A percentile compares a stretch with the other conserved stretches of the same genome.
phyloP scores from a whole-genome alignment of 2,888 invertebrate species.

The Tenthredo mesomela region DNA sequence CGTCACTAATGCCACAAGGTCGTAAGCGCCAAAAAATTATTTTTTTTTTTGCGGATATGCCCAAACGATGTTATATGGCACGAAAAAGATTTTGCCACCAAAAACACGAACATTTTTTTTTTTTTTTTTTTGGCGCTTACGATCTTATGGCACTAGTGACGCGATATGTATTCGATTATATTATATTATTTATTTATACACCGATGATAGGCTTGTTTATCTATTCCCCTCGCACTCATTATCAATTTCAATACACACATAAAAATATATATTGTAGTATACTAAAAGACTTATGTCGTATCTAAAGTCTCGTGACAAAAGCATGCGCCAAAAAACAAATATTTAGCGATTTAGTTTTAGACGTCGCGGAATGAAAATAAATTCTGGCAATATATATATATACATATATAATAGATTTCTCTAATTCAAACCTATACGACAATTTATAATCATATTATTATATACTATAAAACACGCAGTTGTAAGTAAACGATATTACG shows the following conservation, averaged over 20 bases:
- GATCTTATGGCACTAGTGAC: no score
- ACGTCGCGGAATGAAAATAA: not conserved
- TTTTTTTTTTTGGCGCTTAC: no score
- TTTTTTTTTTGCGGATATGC: no score
- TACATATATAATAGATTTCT: not conserved
- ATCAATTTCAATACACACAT: not conserved
- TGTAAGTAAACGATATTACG: not conserved
- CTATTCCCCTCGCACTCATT: not conserved
- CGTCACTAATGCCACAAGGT: no score
- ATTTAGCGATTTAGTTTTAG: constrained; percentile 3
- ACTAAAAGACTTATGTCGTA: no score
- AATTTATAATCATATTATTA: not conserved
- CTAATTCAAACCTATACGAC: not conserved
- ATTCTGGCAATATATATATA: no score
- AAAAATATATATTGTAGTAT: not conserved
- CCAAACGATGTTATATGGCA: no score
- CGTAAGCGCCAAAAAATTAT: no score
- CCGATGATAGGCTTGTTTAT: not conserved
- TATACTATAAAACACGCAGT: not conserved
- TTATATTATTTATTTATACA: not conserved
- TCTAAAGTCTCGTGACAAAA: not conserved
- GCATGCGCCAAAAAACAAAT: not conserved
- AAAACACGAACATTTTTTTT: no score
- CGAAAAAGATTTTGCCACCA: no score
- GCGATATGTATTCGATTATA: not conserved